These are phyloP conservation scores for Drosophila sechellia DNA, from an alignment of 1,140 invertebrate species.

Conservation along the genomic window DNA sequence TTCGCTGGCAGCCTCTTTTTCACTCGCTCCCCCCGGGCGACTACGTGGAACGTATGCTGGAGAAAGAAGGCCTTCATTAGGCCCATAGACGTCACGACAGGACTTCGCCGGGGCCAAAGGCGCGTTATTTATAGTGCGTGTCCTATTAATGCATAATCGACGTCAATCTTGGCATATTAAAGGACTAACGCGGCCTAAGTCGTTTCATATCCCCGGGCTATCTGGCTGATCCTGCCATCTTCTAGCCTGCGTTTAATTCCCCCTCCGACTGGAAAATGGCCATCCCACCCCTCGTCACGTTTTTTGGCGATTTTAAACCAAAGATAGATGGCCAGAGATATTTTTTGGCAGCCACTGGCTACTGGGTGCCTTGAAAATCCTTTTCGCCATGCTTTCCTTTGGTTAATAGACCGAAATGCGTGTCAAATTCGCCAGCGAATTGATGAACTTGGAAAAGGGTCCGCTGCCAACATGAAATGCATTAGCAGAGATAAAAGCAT, in stretches of 20 bases:
- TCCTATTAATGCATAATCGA: conserved; percentile 77
- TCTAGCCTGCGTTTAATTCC: not conserved
- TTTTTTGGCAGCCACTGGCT: conserved; percentile 44
- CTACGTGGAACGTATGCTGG: conserved; percentile 70
- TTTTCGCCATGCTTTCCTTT: conserved; percentile 35
- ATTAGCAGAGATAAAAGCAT: conserved; percentile 28
- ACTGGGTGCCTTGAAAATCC: conserved; percentile 51
- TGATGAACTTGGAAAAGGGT: conserved; percentile 48
- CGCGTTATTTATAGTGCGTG: conserved; percentile 81
- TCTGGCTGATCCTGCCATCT: not conserved
- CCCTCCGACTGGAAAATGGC: too few species aligned
- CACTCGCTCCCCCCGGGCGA: conserved; percentile 43
- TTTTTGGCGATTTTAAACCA: conserved; percentile 58
- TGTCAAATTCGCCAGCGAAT: conserved; percentile 49
- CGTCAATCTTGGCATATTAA: conserved; percentile 80
- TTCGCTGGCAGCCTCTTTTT: conserved; percentile 31
- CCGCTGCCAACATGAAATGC: conserved; percentile 23
- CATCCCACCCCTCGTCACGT: conserved; percentile 26
- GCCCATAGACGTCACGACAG: conserved; percentile 74
- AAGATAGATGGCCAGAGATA: conserved; percentile 57
- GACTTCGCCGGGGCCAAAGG: conserved; percentile 52
- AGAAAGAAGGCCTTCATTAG: conserved; percentile 77
- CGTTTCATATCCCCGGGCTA: conserved; percentile 27
- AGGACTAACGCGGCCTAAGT: conserved; percentile 69
- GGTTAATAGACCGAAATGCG: conserved; percentile 50